Conservation (phyloP, 2,888 invertebrate species). For the Antitype chi region DNA sequence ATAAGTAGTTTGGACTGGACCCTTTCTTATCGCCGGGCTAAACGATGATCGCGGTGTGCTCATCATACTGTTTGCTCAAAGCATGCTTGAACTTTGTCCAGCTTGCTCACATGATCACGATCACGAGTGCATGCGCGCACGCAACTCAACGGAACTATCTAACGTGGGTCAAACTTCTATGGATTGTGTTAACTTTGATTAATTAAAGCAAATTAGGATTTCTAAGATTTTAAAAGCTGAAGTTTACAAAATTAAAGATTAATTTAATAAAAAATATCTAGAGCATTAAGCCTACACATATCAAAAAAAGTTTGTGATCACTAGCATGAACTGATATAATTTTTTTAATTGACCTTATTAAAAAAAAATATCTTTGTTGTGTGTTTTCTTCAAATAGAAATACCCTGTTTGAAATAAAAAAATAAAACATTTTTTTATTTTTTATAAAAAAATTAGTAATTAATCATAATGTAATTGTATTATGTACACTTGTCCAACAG, state of each 20-base stretch:
- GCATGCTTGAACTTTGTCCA: constrained; percentile 39
- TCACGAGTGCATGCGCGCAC: constrained; percentile 21
- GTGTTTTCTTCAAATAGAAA: too few species aligned
- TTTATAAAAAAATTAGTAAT: too few species aligned
- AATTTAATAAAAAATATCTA: neutral
- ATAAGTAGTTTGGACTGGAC: neutral
- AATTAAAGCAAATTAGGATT: neutral
- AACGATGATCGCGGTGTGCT: constrained; percentile 10
- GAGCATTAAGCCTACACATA: too few species aligned
- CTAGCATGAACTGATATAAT: too few species aligned
- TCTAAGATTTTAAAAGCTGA: neutral
- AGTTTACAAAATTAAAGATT: neutral
- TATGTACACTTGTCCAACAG: too few species aligned
- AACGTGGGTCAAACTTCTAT: constrained; percentile 31
- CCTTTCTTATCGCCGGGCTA: constrained; percentile 25
- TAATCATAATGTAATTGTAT: too few species aligned
- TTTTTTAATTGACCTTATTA: too few species aligned
- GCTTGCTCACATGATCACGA: constrained; percentile 1
- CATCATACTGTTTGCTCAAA: constrained; percentile 2
- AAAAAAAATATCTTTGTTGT: too few species aligned
- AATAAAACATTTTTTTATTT: too few species aligned
- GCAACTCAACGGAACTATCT: constrained; percentile 35
- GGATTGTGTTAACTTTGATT: constrained; percentile 13
- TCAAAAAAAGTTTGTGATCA: too few species aligned
- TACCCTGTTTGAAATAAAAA: too few species aligned